These are phyloP conservation scores for human DNA, from an alignment of 2,113 vertebrate species.

Conservation along the genomic window DNA sequence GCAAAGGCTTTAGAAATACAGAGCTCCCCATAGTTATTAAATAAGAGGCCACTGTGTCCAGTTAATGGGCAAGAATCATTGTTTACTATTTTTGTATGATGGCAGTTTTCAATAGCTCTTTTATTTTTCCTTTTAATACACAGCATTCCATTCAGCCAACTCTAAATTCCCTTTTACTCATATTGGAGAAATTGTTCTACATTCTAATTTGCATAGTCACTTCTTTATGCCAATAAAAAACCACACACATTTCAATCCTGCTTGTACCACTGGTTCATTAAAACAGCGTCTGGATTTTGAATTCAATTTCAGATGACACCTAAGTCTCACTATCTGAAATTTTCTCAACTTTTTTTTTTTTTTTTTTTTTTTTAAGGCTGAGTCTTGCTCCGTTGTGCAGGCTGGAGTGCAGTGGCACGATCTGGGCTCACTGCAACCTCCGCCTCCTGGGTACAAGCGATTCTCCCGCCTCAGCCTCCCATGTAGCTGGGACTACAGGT, in stretches of 20 bases:
- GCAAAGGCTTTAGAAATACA: slow-evolving; percentile 43
- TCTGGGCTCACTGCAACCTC: too few relatives aligned
- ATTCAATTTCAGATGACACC: background rate
- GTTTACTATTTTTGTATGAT: slow-evolving; percentile 39
- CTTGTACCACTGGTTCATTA: background rate
- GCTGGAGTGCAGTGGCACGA: too few relatives aligned
- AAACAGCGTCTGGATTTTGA: background rate
- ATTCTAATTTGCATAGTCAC: background rate
- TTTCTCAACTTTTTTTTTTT: background rate
- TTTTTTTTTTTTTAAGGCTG: too few relatives aligned
- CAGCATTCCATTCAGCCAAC: slow-evolving; percentile 71
- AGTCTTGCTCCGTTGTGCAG: too few relatives aligned
- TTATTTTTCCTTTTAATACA: slow-evolving; percentile 53
- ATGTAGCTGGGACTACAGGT: too few relatives aligned
- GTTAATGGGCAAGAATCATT: slow-evolving; percentile 47
- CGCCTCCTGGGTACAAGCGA: too few relatives aligned
- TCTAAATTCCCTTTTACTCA: slow-evolving; percentile 59
- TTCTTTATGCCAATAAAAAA: background rate
- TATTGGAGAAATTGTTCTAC: slow-evolving; percentile 50
- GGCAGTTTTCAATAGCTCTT: slow-evolving; percentile 52
- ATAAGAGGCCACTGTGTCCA: slow-evolving; percentile 20
- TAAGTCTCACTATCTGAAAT: background rate
- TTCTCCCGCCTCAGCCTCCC: too few relatives aligned
- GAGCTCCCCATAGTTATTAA: slow-evolving; percentile 30
- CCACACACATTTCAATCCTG: background rate